These are phyloP conservation scores for Limulus polyphemus DNA, from an alignment of 2,888 invertebrate species.

Conservation along the genomic window DNA sequence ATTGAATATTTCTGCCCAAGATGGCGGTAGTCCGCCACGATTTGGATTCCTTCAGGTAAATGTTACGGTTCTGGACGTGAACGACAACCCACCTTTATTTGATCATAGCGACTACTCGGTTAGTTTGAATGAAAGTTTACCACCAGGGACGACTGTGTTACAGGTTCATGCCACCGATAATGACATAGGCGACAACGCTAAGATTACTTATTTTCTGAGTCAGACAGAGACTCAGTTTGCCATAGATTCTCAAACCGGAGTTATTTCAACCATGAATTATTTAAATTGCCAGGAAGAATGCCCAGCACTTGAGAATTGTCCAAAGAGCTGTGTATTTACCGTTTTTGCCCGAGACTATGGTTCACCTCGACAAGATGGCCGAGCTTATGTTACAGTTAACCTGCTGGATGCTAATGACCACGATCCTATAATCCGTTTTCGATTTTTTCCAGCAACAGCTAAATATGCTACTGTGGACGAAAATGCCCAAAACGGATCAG, in stretches of 20 bases:
- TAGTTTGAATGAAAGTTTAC: constrained; percentile 80
- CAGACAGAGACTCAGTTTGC: constrained; percentile 76
- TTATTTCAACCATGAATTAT: constrained; percentile 63
- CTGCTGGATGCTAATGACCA: constrained; percentile 86
- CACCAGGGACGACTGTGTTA: constrained; percentile 74
- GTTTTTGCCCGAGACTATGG: constrained; percentile 89
- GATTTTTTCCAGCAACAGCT: constrained; percentile 66
- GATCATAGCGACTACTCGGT: constrained; percentile 90
- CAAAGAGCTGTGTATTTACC: constrained; percentile 87
- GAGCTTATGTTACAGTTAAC: constrained; percentile 86
- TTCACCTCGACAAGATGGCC: constrained; percentile 74
- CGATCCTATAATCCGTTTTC: constrained; percentile 77
- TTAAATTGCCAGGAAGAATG: constrained; percentile 24
- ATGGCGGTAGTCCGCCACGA: constrained; percentile 67
- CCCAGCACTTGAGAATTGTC: constrained; percentile 46
- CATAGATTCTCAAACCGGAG: constrained; percentile 82
- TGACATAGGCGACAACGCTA: constrained; percentile 83
- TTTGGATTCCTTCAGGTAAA: constrained; percentile 64
- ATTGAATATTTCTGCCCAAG: constrained; percentile 77
- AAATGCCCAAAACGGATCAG: constrained; percentile 74
- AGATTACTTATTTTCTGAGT: constrained; percentile 77
- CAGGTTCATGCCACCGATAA: constrained; percentile 81
- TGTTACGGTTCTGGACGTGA: constrained; percentile 79
- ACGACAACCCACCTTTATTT: constrained; percentile 88
- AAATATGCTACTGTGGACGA: constrained; percentile 86